These are phyloP conservation scores for Callyntrura sp. DNA, from an alignment of 2,888 invertebrate genomes.

Conservation along the genomic window DNA sequence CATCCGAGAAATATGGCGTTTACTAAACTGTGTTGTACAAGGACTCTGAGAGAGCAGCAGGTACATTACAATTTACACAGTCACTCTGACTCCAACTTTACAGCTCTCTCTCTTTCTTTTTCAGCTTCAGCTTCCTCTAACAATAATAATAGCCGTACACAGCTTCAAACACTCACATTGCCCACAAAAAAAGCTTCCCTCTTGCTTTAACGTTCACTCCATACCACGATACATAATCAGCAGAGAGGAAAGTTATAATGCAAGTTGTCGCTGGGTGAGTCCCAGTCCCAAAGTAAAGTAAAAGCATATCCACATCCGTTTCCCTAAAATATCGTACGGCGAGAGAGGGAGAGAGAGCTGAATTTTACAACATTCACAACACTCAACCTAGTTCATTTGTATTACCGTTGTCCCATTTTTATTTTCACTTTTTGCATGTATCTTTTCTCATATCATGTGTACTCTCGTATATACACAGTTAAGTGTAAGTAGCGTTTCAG, in stretches of 20 bases:
- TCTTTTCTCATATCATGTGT: neutral
- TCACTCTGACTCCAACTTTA: constrained; percentile 24
- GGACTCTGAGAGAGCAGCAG: constrained; percentile 35
- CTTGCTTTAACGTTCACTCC: neutral
- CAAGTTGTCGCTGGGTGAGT: constrained; percentile 29
- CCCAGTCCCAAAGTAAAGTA: neutral
- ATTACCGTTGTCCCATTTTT: constrained; percentile 28
- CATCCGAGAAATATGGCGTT: constrained; percentile 35
- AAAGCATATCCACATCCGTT: constrained; percentile 38
- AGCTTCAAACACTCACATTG: neutral
- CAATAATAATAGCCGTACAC: constrained; percentile 21
- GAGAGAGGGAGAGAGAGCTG: neutral
- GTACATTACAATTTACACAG: constrained; percentile 37
- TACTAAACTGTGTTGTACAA: neutral
- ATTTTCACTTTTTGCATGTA: constrained; percentile 31
- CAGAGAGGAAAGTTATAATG: constrained; percentile 24
- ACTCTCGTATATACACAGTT: neutral
- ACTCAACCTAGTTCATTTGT: constrained; percentile 17
- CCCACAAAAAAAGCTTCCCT: neutral
- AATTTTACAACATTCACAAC: constrained; percentile 8
- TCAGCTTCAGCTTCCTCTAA: neutral
- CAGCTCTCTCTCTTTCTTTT: neutral
- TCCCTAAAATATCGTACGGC: too few species aligned
- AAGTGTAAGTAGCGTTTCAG: neutral
- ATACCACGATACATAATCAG: neutral